These are phyloP conservation scores for Euura lappo DNA, from an alignment of 1,140 invertebrate genomes.

Conservation along the genomic window DNA sequence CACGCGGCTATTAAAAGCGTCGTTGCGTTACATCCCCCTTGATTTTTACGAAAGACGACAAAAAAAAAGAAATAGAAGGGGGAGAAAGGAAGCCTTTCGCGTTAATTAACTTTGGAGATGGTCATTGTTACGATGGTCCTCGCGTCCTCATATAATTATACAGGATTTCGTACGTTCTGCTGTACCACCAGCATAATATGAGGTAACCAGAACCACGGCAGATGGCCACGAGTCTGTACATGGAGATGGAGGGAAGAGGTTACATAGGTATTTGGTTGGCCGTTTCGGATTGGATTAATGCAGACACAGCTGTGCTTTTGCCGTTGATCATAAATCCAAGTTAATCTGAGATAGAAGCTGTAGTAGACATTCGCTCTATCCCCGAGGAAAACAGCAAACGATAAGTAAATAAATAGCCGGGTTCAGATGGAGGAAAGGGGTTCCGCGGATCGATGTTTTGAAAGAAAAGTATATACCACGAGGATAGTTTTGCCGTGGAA, in stretches of 20 bases:
- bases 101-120: background rate
- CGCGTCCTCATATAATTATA: no score
- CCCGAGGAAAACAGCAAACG: background rate
- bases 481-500: no score
- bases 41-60: no score
- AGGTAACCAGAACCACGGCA: background rate
- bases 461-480: no score
- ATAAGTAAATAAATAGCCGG: background rate
- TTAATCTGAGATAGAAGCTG: slow-evolving; percentile 38
- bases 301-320: slow-evolving; percentile 43
- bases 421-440: no score
- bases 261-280: slow-evolving; percentile 30
- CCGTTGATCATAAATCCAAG: slow-evolving; percentile 42
- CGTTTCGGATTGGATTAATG: slow-evolving; percentile 47
- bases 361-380: background rate
- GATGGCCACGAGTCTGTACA: background rate
- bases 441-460: no score
- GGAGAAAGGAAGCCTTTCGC: background rate
- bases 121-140: background rate
- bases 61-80: background rate
- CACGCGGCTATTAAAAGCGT: slow-evolving; percentile 20
- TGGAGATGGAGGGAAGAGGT: background rate
- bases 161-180: background rate
- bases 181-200: background rate
- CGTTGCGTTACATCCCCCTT: background rate